Evolutionary conservation across 2,888 invertebrate species (phyloP).

Genomic region (Cryptocheilus praepositus): DNA sequence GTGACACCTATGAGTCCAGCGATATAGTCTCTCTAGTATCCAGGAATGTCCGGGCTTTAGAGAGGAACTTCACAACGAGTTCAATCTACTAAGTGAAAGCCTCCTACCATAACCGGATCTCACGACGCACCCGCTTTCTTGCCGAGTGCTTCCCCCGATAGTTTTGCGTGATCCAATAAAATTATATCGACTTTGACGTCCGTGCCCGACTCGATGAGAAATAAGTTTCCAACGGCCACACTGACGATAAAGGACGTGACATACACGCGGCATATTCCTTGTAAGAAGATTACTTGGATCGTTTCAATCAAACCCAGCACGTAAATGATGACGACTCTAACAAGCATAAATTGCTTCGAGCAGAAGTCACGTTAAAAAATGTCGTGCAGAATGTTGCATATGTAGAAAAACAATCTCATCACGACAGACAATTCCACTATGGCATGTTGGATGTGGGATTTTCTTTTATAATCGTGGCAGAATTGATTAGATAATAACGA

Average conservation of each 20-base stretch:
- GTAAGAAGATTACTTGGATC: too few relatives aligned
- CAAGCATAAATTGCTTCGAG: too few relatives aligned
- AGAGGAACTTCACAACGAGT: slow-evolving; percentile 47
- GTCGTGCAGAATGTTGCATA: too few relatives aligned
- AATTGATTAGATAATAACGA: too few relatives aligned
- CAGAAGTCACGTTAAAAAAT: too few relatives aligned
- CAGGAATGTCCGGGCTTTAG: slow-evolving; percentile 35
- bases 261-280: too few relatives aligned
- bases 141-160: slow-evolving; percentile 26
- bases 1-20: slow-evolving; percentile 22
- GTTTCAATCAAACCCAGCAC: too few relatives aligned
- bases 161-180: slow-evolving; percentile 57
- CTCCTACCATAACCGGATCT: slow-evolving; percentile 44
- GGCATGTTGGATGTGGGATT: too few relatives aligned
- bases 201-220: slow-evolving; percentile 35
- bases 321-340: too few relatives aligned
- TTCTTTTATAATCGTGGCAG: too few relatives aligned
- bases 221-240: slow-evolving; percentile 22
- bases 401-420: too few relatives aligned
- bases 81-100: slow-evolving; percentile 70
- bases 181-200: slow-evolving; percentile 53
- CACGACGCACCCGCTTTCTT: slow-evolving; percentile 20
- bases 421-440: too few relatives aligned
- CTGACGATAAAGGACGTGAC: slow-evolving; percentile 14
- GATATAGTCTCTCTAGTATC: slow-evolving; percentile 17